These are phyloP conservation scores for Ecliptopera silaceata DNA, from an alignment of 2,888 invertebrate species.

Conservation along the genomic window DNA sequence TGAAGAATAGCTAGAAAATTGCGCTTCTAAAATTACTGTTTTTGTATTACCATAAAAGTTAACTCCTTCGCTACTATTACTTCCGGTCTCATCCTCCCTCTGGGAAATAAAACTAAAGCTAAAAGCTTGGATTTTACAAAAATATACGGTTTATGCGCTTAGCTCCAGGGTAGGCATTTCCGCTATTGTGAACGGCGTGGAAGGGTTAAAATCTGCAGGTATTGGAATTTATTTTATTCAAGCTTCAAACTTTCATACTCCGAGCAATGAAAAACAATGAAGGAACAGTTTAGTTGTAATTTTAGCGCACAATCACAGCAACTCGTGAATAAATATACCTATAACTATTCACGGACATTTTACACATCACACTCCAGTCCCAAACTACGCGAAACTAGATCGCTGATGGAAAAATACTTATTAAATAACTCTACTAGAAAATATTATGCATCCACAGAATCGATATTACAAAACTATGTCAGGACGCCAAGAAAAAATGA, in stretches of 20 bases:
- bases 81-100: conserved; percentile 12
- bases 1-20: conserved; percentile 2
- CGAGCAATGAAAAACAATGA: conserved; percentile 25
- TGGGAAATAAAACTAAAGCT: conserved; percentile 19
- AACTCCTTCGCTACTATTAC: conserved; percentile 3
- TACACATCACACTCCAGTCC: no score
- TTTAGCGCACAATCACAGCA: conserved; percentile 1
- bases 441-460: not conserved
- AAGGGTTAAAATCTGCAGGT: conserved; percentile 35
- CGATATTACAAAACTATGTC: conserved; percentile 16
- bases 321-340: no score
- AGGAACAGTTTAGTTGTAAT: conserved; percentile 11
- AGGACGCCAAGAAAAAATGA: conserved; percentile 18
- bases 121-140: conserved; percentile 11
- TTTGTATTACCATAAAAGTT: conserved; percentile 3
- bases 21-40: conserved; percentile 6
- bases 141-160: conserved; percentile 23
- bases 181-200: conserved; percentile 28
- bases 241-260: conserved; percentile 38
- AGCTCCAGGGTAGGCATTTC: conserved; percentile 36
- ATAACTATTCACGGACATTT: no score
- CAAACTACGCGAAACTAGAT: no score
- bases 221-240: conserved; percentile 49
- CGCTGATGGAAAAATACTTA: no score
- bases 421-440: not conserved